Conservation (phyloP, 2,888 invertebrate species). For the Phortica magna region DNA sequence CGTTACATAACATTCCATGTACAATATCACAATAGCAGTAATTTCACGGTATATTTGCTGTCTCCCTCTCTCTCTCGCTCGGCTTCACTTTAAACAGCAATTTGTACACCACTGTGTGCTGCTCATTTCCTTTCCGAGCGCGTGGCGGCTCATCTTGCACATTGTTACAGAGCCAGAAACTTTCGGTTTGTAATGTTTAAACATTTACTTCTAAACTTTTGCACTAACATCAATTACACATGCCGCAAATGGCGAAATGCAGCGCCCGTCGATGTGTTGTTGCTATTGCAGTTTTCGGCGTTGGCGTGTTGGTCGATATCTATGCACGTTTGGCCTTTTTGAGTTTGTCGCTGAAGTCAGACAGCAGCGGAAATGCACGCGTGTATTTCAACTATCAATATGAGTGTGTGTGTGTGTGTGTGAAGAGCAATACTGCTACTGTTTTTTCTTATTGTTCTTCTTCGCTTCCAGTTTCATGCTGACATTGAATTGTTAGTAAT, state of each 20-base stretch:
- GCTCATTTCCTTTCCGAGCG: neutral
- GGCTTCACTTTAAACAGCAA: neutral
- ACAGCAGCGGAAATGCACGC: too few relatives aligned
- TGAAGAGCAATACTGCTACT: too few relatives aligned
- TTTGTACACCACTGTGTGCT: neutral
- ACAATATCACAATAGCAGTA: neutral
- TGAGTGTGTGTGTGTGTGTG: too few relatives aligned
- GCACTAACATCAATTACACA: constrained; percentile 54
- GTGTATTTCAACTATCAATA: too few relatives aligned
- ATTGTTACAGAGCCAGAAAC: constrained; percentile 5
- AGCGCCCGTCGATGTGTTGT: neutral
- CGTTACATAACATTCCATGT: neutral
- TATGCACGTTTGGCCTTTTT: neutral
- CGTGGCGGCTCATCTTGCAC: neutral
- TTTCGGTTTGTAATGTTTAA: constrained; percentile 47
- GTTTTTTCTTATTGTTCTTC: neutral
- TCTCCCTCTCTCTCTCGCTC: neutral
- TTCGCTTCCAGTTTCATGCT: neutral
- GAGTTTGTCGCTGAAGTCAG: neutral
- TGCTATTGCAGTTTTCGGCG: neutral
- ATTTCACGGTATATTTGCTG: neutral
- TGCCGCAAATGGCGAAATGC: constrained; percentile 36
- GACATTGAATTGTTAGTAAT: constrained; percentile 25
- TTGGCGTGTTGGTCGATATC: neutral
- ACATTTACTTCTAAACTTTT: constrained; percentile 51